Base-by-base conservation (phyloP, 2,113 vertebrate genomes). In the Tragelaphus strepsiceros region DNA sequence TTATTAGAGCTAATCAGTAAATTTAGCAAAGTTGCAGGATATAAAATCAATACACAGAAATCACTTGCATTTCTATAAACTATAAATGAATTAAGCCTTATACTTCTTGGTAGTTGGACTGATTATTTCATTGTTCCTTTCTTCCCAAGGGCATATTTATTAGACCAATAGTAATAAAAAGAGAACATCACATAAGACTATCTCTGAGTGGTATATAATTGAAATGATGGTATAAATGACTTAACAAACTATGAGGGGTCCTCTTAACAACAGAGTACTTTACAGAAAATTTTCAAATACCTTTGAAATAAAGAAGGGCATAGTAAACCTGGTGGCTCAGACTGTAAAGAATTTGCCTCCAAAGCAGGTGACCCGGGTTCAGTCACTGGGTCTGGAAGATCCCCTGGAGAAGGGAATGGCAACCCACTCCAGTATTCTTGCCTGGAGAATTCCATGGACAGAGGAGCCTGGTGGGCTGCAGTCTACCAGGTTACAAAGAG, bases 211-310 rank as follows among this genome's bases (percentile, higher is more conserved):
- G n/a, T 71, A 71, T 15, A 77, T 74, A 91, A 61, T 74, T 43
- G 54, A 86, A 16, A 49, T 71, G 88, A 95, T 17, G 16, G 43
- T 43, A 28, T 82, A 10, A 7, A 5, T 35, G 11, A 0, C 77
- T 89, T 56, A 85, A 43, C 54, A 88, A 97, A 95, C 82, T 62
- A 82, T 90, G 87, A 59, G 59, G 22, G 24, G 15, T 59, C 39
- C 35, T 28, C 11, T 24, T 71, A 59, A 74, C 24, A 96, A 19
- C 17, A 58, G 24, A 51, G 17, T 30, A 3, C 30, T 51, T 91
- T 53, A 9, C 59, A 58, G 32, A 61, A 39, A 54, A 93, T 88
- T 51, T 54, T 83, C 39, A 88, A 81, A 51, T 17, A 71, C 14
- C 22, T 88, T 90, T 59, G 15, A n/a, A 81, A 87, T 88, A 30